A percentile compares a stretch with the other conserved stretches of the same genome.
Evolutionary conservation across 2,797 vertebrate species (phyloP).

Genomic region (Cynopterus sphinx): DNA sequence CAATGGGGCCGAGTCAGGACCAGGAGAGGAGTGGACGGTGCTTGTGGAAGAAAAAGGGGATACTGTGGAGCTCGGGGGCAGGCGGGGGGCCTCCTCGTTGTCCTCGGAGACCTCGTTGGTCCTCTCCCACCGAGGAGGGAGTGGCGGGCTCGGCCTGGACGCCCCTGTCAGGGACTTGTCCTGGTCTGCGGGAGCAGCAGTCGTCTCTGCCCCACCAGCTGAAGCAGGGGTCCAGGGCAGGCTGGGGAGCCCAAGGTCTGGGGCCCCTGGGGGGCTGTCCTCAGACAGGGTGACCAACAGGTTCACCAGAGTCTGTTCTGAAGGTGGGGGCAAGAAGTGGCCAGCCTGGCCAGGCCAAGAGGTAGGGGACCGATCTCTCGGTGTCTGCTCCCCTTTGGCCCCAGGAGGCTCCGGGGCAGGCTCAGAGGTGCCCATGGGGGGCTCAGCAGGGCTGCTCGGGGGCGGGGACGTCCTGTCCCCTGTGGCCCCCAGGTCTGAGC

Average conservation of each 20-base stretch:
- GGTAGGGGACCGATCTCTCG: background rate
- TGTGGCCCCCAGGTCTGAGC: background rate
- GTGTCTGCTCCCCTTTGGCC: rapidly evolving
- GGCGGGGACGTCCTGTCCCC: background rate
- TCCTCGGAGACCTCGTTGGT: conserved; percentile 42
- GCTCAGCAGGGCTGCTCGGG: background rate
- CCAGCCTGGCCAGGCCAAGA: background rate
- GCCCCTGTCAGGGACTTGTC: background rate
- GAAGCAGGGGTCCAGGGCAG: background rate
- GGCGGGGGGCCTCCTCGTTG: rapidly evolving
- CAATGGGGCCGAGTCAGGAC: rapidly evolving
- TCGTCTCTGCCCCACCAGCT: rapidly evolving
- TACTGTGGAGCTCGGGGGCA: background rate
- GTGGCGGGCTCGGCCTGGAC: background rate
- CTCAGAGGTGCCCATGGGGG: rapidly evolving
- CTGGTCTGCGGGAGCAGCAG: background rate
- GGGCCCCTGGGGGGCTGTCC: rapidly evolving
- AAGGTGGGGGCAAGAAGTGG: background rate
- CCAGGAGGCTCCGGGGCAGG: background rate
- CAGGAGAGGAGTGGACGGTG: background rate
- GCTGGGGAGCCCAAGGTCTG: background rate
- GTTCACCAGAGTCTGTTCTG: background rate
- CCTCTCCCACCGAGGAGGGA: background rate
- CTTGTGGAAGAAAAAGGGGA: rapidly evolving
- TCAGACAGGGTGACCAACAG: background rate